These are phyloP conservation scores for Cephus nigrinus DNA, from an alignment of 2,888 invertebrate genomes.

Conservation along the genomic window DNA sequence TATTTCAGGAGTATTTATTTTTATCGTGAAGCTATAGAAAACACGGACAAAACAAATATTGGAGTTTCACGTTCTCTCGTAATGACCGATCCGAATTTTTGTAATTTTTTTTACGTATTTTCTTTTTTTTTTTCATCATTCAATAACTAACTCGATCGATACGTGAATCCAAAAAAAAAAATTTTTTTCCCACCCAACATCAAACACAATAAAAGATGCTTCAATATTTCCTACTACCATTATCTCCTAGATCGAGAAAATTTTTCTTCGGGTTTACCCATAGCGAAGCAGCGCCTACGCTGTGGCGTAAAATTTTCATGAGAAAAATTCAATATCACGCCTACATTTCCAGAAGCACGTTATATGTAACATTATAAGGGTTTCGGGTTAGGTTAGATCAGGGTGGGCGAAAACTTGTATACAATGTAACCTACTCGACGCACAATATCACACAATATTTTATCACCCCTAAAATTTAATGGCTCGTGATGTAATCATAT, in stretches of 20 bases:
- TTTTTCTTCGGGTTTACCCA: no score
- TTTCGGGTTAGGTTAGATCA: neutral
- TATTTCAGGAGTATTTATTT: no score
- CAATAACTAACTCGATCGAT: neutral
- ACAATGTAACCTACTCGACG: no score
- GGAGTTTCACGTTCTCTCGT: neutral
- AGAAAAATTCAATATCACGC: neutral
- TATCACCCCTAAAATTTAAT: neutral
- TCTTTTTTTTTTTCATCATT: no score
- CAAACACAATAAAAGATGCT: neutral
- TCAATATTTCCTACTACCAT: neutral
- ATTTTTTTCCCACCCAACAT: neutral
- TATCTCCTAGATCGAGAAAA: neutral
- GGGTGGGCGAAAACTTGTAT: neutral
- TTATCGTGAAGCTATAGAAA: no score
- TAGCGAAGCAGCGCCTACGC: no score
- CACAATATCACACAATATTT: neutral
- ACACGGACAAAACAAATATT: neutral
- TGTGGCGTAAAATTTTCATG: neutral
- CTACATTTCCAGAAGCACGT: neutral
- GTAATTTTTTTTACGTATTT: no score
- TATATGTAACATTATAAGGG: conserved; percentile 23
- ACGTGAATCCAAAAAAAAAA: neutral
- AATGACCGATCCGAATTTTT: neutral
- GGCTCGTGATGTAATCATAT: neutral